Percentiles rank a stretch among this genome's conserved stretches.
Conservation (phyloP, 2,888 invertebrate genomes). For the Coelogynopora nodosa region DNA sequence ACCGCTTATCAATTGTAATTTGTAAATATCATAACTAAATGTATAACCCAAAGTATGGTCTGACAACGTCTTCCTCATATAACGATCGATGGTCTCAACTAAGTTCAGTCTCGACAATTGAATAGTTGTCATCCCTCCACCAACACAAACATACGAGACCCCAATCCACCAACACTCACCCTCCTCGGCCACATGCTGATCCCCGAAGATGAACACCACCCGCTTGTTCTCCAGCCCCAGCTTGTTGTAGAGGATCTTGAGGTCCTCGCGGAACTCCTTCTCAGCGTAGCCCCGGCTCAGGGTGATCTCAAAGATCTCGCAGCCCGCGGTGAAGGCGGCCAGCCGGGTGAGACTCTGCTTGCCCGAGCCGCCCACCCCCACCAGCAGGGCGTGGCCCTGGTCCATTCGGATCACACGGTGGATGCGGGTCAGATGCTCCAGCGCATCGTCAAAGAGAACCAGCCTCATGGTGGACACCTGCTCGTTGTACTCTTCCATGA, state of each 20-base stretch:
- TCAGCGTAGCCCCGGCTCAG: constrained; percentile 82
- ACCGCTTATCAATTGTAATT: too few relatives aligned
- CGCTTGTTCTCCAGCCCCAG: constrained; percentile 76
- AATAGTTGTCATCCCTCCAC: too few relatives aligned
- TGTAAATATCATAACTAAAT: too few relatives aligned
- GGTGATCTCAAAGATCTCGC: constrained; percentile 72
- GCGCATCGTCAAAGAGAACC: constrained; percentile 83
- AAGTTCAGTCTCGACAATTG: too few relatives aligned
- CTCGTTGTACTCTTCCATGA: constrained; percentile 80
- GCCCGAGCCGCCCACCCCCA: constrained; percentile 84
- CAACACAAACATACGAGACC: too few relatives aligned
- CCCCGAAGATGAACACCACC: constrained; percentile 77
- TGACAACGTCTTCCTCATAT: too few relatives aligned
- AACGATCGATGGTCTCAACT: too few relatives aligned
- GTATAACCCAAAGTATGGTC: too few relatives aligned
- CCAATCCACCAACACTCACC: too few relatives aligned
- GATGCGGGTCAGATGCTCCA: constrained; percentile 81
- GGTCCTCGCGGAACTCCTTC: constrained; percentile 76
- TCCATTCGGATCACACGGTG: constrained; percentile 79
- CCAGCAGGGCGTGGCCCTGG: constrained; percentile 76
- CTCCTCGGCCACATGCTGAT: constrained; percentile 69
- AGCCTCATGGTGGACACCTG: constrained; percentile 71
- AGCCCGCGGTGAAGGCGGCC: constrained; percentile 78
- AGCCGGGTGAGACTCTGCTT: constrained; percentile 74
- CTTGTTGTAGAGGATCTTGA: constrained; percentile 73